Percentiles rank a stretch among this genome's conserved stretches.
Evolutionary conservation across 2,797 vertebrate genomes (phyloP).

Genomic region (Sparus aurata): DNA sequence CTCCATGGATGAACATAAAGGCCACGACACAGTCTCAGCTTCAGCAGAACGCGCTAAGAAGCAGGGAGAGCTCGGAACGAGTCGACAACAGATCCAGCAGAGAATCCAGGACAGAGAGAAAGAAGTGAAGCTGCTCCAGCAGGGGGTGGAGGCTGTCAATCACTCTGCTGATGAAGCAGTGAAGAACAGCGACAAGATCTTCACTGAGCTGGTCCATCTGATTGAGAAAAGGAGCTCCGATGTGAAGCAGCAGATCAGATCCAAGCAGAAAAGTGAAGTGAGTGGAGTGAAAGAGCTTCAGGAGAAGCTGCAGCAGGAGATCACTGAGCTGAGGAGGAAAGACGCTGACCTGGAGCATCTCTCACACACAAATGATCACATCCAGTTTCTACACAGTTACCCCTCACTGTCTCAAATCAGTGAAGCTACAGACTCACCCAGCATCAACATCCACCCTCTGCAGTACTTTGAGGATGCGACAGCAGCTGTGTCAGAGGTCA

Average conservation of each 20-base stretch:
- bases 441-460: not conserved
- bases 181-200: not conserved
- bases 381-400: not conserved
- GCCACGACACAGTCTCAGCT: not conserved
- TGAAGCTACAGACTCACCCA: not conserved
- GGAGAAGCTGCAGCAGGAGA: not conserved
- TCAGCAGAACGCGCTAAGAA: not conserved
- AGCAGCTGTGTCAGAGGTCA: not conserved
- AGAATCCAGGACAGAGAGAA: not conserved
- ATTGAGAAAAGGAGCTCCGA: too few relatives aligned
- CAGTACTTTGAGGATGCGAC: not conserved
- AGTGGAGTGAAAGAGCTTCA: not conserved
- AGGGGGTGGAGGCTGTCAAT: not conserved
- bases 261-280: not conserved
- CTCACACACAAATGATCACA: not conserved
- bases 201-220: too few relatives aligned
- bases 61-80: not conserved
- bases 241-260: constrained; percentile 10
- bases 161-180: not conserved
- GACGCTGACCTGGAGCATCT: constrained; percentile 15
- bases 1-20: not conserved
- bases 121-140: constrained; percentile 3
- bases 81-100: not conserved
- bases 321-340: constrained; percentile 15
- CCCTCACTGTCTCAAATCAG: not conserved